These are phyloP conservation scores for Bruchidius siliquastri DNA, from an alignment of 2,888 invertebrate species.

Conservation along the genomic window DNA sequence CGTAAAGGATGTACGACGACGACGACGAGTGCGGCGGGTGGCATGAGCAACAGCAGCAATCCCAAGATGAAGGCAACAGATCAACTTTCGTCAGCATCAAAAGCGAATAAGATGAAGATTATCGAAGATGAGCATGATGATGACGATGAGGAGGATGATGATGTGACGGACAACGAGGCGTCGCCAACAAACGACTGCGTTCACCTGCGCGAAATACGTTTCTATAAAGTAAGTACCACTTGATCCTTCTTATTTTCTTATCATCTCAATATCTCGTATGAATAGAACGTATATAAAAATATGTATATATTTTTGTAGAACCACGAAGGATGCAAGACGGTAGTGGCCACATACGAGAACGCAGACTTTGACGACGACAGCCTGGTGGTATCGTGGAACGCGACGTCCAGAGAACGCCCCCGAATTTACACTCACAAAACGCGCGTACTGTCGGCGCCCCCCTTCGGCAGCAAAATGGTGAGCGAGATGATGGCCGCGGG, in stretches of 20 bases:
- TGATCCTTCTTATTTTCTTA: not conserved
- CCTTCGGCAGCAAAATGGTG: constrained; percentile 6
- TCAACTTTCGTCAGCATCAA: too few relatives aligned
- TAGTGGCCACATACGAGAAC: constrained; percentile 41
- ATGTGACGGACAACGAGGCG: not conserved
- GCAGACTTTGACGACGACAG: constrained; percentile 34
- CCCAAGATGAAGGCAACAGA: too few relatives aligned
- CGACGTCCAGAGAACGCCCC: constrained; percentile 26
- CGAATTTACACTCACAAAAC: constrained; percentile 36
- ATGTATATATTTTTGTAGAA: constrained; percentile 36
- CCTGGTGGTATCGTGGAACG: constrained; percentile 41
- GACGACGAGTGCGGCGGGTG: too few relatives aligned
- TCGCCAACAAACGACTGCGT: constrained; percentile 19
- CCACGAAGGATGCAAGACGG: constrained; percentile 36
- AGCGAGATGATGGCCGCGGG: constrained; percentile 20
- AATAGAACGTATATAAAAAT: too few relatives aligned
- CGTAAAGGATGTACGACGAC: not conserved
- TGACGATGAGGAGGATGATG: not conserved
- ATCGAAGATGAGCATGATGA: not conserved
- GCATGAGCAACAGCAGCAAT: too few relatives aligned
- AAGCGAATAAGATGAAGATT: not conserved
- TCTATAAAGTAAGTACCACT: constrained; percentile 14
- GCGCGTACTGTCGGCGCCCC: constrained; percentile 21
- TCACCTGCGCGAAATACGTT: constrained; percentile 42
- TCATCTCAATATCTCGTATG: too few relatives aligned